Evolutionary conservation across 2,888 invertebrate genomes (phyloP).

Genomic region (Melieria picta): DNA sequence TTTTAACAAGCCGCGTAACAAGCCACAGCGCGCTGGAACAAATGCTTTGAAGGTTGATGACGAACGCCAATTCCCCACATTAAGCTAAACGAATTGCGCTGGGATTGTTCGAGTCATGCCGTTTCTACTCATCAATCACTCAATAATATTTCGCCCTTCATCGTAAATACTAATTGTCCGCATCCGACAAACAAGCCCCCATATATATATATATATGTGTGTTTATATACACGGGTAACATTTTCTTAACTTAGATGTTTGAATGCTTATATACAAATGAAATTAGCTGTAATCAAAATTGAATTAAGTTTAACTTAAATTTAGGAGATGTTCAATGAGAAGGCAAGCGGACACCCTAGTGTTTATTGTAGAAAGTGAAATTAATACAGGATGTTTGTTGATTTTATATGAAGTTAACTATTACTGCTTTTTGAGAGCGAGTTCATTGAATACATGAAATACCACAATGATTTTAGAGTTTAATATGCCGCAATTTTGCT

Average conservation of each 20-base stretch:
- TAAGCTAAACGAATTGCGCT: slow-evolving; percentile 73
- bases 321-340: background rate
- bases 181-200: no score
- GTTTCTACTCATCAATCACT: slow-evolving; percentile 13
- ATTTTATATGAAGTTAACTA: slow-evolving; percentile 18
- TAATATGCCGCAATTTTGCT: no score
- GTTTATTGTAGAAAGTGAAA: slow-evolving; percentile 19
- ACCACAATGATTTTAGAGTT: no score
- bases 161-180: slow-evolving; percentile 10
- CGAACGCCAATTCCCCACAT: slow-evolving; percentile 94
- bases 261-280: slow-evolving; percentile 37
- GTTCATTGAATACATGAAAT: background rate
- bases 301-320: slow-evolving; percentile 36
- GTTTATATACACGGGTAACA: slow-evolving; percentile 38
- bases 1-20: slow-evolving; percentile 41
- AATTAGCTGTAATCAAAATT: slow-evolving; percentile 41
- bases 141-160: slow-evolving; percentile 7
- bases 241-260: slow-evolving; percentile 31
- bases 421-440: slow-evolving; percentile 16
- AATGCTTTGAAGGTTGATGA: slow-evolving; percentile 90
- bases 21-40: slow-evolving; percentile 48
- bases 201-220: slow-evolving; percentile 35
- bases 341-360: background rate
- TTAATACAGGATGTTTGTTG: slow-evolving; percentile 7
- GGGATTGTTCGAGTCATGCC: background rate